phyloP scores from a whole-genome alignment of 2,113 vertebrate genomes.

The Xerus inauris region DNA sequence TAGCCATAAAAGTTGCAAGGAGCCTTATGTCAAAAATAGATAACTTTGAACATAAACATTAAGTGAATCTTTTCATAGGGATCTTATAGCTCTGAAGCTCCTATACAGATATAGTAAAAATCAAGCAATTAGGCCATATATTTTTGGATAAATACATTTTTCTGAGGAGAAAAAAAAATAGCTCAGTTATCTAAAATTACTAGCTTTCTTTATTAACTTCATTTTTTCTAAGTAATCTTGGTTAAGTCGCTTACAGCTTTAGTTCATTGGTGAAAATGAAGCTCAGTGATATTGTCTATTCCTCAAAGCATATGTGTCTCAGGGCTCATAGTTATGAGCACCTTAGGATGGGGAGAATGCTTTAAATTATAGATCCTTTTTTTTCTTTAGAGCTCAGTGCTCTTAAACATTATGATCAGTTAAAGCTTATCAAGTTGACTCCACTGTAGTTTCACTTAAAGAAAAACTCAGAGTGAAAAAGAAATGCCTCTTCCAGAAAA shows the following conservation, averaged over 20 bases:
- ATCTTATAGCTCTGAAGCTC: background rate
- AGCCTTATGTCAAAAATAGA: background rate
- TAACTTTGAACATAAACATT: constrained; percentile 10
- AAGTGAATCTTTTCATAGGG: background rate
- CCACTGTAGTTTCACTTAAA: background rate
- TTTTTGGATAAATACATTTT: background rate
- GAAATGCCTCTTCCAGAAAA: background rate
- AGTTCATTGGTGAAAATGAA: constrained; percentile 8
- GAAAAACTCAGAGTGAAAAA: background rate
- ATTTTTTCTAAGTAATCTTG: background rate
- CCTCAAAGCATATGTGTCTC: background rate
- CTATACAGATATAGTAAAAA: background rate
- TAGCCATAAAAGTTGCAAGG: background rate
- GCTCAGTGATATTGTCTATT: background rate
- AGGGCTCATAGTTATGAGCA: background rate
- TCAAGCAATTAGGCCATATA: background rate
- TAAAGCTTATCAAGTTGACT: background rate
- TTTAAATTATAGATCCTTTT: background rate
- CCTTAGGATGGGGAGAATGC: background rate
- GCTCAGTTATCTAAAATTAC: constrained; percentile 14
- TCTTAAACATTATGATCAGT: background rate
- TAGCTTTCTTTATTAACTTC: background rate
- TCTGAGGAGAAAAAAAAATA: background rate
- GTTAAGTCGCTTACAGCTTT: background rate
- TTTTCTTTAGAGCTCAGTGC: background rate